Evolutionary conservation across 2,888 invertebrate species (phyloP).

Genomic region (Dynastes maya): DNA sequence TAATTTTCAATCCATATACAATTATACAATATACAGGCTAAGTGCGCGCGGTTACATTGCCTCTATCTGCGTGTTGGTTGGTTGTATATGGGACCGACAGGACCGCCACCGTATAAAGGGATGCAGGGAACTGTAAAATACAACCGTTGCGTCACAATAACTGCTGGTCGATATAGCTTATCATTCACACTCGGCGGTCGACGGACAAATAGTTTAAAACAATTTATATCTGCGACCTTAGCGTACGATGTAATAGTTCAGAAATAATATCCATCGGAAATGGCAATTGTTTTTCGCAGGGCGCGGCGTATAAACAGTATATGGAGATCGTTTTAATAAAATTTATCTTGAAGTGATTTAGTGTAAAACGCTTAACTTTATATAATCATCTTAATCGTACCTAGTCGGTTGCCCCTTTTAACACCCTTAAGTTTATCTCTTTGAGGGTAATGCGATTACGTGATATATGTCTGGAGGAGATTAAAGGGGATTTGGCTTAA

Average conservation of each 20-base stretch:
- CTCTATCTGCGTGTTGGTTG: constrained; percentile 29
- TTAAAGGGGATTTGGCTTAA: constrained; percentile 45
- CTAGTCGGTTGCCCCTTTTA: constrained; percentile 43
- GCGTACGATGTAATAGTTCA: constrained; percentile 38
- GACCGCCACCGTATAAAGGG: constrained; percentile 35
- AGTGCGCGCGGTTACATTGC: constrained; percentile 16
- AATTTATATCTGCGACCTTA: constrained; percentile 46
- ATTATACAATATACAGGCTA: constrained; percentile 58
- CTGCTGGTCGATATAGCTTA: constrained; percentile 55
- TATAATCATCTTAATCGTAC: constrained; percentile 46
- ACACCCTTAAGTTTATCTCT: constrained; percentile 51
- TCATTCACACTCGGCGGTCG: constrained; percentile 51
- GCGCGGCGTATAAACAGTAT: background rate
- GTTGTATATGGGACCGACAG: constrained; percentile 44
- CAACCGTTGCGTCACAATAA: constrained; percentile 50
- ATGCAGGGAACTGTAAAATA: constrained; percentile 49
- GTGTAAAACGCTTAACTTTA: constrained; percentile 42
- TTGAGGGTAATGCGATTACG: constrained; percentile 48
- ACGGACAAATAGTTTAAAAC: constrained; percentile 56
- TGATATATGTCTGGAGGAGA: constrained; percentile 48
- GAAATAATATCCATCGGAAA: constrained; percentile 33
- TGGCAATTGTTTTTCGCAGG: constrained; percentile 3
- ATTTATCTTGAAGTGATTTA: constrained; percentile 45
- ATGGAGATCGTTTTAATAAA: constrained; percentile 23
- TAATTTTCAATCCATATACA: constrained; percentile 60